These are phyloP conservation scores for Pleuronectes platessa DNA, from an alignment of 2,113 vertebrate species.

Conservation along the genomic window DNA sequence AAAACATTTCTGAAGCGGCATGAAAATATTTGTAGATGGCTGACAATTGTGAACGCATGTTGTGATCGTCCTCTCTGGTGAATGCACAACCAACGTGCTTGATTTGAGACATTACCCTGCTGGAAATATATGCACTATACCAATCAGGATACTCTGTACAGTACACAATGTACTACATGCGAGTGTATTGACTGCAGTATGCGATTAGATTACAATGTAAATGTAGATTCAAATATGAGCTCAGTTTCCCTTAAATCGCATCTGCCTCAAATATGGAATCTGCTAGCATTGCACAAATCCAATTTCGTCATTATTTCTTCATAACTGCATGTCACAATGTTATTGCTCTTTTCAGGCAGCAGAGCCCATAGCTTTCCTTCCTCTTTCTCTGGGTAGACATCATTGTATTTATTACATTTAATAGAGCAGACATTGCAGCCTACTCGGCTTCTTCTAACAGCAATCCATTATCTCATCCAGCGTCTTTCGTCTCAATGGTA, in stretches of 20 bases:
- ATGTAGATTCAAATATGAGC: neutral
- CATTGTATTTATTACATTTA: conserved; percentile 12
- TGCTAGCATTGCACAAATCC: conserved; percentile 23
- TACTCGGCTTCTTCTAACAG: neutral
- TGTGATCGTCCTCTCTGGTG: no score
- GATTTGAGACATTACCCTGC: no score
- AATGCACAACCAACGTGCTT: no score
- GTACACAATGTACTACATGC: neutral
- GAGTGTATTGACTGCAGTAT: neutral
- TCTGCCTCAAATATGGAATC: neutral
- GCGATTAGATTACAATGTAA: neutral
- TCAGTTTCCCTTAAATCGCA: neutral
- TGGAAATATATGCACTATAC: no score
- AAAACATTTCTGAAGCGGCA: no score
- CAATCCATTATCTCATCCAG: no score
- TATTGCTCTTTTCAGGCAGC: neutral
- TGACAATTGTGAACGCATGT: no score
- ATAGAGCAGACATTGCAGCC: no score
- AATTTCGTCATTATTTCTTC: conserved; percentile 47
- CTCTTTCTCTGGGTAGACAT: conserved; percentile 37
- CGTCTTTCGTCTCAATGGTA: neutral
- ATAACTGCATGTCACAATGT: conserved; percentile 34
- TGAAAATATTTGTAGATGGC: no score
- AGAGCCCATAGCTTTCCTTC: conserved; percentile 41
- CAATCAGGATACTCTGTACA: no score